A percentile compares a stretch with the other conserved stretches of the same genome.
Evolutionary conservation across 2,888 invertebrate genomes (phyloP).

Genomic region (Protula sp.): DNA sequence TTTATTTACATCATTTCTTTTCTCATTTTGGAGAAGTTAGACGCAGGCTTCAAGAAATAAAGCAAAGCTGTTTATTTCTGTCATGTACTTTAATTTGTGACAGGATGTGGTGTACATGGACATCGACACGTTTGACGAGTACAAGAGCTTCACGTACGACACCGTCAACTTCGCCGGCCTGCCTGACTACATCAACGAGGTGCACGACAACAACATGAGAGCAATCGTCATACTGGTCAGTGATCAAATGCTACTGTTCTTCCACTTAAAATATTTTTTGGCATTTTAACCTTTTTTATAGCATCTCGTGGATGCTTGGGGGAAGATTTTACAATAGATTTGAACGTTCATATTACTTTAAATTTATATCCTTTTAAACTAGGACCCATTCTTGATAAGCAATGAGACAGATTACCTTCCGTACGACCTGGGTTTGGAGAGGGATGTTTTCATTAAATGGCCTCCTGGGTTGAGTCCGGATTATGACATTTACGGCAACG

Average conservation of each 20-base stretch:
- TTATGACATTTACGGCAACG: slow-evolving; percentile 1
- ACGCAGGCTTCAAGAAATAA: no score
- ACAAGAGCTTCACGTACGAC: slow-evolving; percentile 38
- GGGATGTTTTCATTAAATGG: slow-evolving; percentile 43
- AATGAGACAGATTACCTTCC: slow-evolving; percentile 34
- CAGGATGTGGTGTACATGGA: slow-evolving; percentile 45
- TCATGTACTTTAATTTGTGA: no score
- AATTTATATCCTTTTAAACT: no score
- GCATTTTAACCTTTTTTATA: no score
- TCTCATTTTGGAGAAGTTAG: no score
- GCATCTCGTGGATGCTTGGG: no score
- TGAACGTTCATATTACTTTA: no score
- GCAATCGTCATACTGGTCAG: slow-evolving; percentile 41
- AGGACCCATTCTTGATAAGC: slow-evolving; percentile 20
- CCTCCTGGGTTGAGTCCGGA: slow-evolving; percentile 22
- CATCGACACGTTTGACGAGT: slow-evolving; percentile 41
- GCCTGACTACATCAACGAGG: slow-evolving; percentile 30
- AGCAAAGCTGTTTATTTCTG: no score
- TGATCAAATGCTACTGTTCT: no score
- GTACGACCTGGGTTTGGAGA: slow-evolving; percentile 32
- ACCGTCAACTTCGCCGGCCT: slow-evolving; percentile 29
- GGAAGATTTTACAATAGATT: no score
- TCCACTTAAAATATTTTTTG: no score
- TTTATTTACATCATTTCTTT: no score
- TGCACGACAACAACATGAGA: slow-evolving; percentile 31